Evolutionary conservation across 2,888 invertebrate genomes (phyloP), one percentile per base, ranked within the genome.

Genomic region (Ophion ellenae): DNA sequence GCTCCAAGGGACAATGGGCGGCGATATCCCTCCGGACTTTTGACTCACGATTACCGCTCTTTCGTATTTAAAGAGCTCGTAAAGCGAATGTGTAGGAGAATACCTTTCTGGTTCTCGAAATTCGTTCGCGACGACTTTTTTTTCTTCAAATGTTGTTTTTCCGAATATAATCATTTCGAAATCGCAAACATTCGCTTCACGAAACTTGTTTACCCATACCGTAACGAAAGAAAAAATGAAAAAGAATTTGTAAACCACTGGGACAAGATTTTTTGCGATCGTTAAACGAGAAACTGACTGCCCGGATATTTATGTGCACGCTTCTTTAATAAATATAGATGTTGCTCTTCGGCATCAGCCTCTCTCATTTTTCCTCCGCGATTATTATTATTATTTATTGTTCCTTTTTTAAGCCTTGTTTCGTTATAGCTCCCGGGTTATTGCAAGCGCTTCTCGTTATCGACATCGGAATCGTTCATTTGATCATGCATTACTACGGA

Each of bases 201-300:
- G n/a, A 40, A 57, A 66, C 75, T 70, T 59, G 75, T 80, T 79
- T 80, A 66, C 69, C 53, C 70, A 75, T 45, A 59, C 47, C n/a
- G 61, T 47, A 40, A 20, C 47, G 24, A 40, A 47, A 61, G 14
- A 69, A 63, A 76, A 36, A 47, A 36, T 47, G 32, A 36, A 70
- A 67, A 24, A 70, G 40, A 32, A 53, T 53, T 28, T 47, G 75
- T 61, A 63, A 76, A 74, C 28, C 47, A 59, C n/a, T 7, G 87
- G 80, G 87, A 88, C 89, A 86, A 88, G 87, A 89, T 89, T 91
- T 75, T 91, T 91, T 91, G 89, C 88, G 89, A 88, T 87, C 63
- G 75, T 84, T 75, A 81, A 81, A 80, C 87, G 91, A 90, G 91
- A 91, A 91, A 91, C 91, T 90, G 88, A 90, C 89, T 86, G 75